A percentile compares a stretch with the other conserved stretches of the same genome.
phyloP scores from a whole-genome alignment of 2,797 vertebrate genomes.

The Rhynchonycteris naso region DNA sequence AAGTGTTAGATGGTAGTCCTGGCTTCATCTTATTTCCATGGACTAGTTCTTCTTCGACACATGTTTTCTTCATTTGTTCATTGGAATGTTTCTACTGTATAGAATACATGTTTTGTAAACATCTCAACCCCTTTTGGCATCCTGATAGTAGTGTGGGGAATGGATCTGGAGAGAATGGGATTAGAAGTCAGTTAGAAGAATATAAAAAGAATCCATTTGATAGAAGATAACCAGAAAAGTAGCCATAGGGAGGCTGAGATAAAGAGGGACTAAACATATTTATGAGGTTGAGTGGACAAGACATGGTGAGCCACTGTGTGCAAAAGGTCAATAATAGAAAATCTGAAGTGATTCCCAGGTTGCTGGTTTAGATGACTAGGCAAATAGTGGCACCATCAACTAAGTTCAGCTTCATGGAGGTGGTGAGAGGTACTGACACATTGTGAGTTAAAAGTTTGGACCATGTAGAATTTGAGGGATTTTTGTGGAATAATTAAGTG shows the following conservation, averaged over 20 bases:
- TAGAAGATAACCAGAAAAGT: background rate
- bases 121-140: background rate
- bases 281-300: constrained; percentile 12
- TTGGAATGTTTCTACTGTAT: background rate
- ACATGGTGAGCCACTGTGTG: background rate
- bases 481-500: constrained; percentile 15
- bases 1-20: background rate
- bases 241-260: background rate
- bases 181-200: background rate
- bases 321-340: constrained; percentile 46
- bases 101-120: background rate
- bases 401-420: background rate
- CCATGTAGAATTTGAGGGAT: background rate
- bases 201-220: background rate
- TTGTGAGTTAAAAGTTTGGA: background rate
- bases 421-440: background rate
- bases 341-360: background rate
- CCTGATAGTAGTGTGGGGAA: background rate
- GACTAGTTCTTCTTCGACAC: background rate
- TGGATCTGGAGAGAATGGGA: background rate
- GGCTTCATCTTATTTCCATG: background rate
- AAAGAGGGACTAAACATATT: background rate
- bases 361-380: background rate
- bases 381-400: background rate
- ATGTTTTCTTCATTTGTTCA: background rate